Base-by-base conservation (phyloP, 1,140 invertebrate genomes). In the Melipona quadrifasciata region DNA sequence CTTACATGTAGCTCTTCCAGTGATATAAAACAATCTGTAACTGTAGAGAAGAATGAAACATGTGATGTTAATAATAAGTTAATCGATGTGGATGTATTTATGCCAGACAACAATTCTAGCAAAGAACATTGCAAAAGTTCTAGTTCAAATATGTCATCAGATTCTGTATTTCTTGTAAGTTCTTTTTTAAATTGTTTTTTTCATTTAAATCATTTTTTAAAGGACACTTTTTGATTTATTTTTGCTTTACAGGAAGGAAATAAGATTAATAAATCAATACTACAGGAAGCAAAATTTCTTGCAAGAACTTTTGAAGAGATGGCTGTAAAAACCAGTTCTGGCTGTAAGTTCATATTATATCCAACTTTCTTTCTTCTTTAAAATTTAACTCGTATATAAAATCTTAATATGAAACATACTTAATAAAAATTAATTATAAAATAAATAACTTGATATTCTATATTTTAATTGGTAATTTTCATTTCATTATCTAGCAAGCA, bases 131-230 rank as follows among this genome's bases (percentile, higher is more conserved):
- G 12, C 55, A 85, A 53, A 61, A 90, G 24, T 73, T 82, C 77
- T 39, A 51, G 27, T 67, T 91, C 90, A 1, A 82, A 84, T 76
- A 85, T 39, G 64, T 91, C 88, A 55, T 89, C 84, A 12, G 91
- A 92, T 84, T 91, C 92, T 78, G 92, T 92, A n/a, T 93, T 92
- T 64, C 21, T 78, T 83, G 92, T 93, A 88, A 92, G 90, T 88
- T 76, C 75, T 72, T 24, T 73, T 39, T 39, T 8, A 39, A 39
- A 39, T 39, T 39, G 5, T 39, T 6, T 4, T 39, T 39, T 39
- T 0, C 8, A 0, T n/a, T 31, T 31, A 58, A 77, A 70, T 71
- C 87, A 39, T 34, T 83, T 65, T 71, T 19, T 17, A 55, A 19
- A 57, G 19, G 57, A 34, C 19, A 67, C 73, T 83, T 84, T 0